These are phyloP conservation scores for Drosophila ambigua DNA, from an alignment of 1,140 invertebrate species.

Conservation along the genomic window DNA sequence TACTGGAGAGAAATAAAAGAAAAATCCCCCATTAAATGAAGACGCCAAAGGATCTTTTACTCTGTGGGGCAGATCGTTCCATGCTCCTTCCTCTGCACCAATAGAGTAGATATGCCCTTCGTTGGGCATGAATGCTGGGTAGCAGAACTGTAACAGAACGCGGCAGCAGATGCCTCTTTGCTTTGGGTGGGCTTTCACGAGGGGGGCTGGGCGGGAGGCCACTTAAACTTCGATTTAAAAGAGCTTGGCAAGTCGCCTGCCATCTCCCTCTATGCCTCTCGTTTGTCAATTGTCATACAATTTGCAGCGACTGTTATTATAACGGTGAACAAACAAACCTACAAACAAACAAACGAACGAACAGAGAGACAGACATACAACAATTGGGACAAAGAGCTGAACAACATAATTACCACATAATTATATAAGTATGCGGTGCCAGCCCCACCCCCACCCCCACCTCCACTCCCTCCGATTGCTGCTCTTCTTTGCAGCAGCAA, in stretches of 20 bases:
- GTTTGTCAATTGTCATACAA: slow-evolving; percentile 51
- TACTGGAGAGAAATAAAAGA: too few species aligned
- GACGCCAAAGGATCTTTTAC: too few species aligned
- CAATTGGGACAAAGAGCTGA: slow-evolving; percentile 68
- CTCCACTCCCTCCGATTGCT: background rate
- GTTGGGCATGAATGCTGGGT: too few species aligned
- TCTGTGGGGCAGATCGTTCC: too few species aligned
- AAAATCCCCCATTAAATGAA: too few species aligned
- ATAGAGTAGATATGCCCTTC: too few species aligned
- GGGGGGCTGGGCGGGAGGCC: slow-evolving; percentile 8
- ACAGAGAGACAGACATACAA: slow-evolving; percentile 1
- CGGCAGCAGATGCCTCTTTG: slow-evolving; percentile 9
- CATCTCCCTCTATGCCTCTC: background rate
- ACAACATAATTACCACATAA: slow-evolving; percentile 70
- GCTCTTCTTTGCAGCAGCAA: too few species aligned
- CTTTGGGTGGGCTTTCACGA: background rate
- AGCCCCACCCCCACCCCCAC: background rate
- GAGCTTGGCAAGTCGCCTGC: slow-evolving; percentile 38
- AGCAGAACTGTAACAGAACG: too few species aligned
- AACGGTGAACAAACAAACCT: slow-evolving; percentile 11
- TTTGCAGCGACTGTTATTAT: slow-evolving; percentile 31
- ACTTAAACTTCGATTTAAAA: slow-evolving; percentile 75
- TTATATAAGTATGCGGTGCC: slow-evolving; percentile 55
- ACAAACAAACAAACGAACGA: slow-evolving; percentile 4
- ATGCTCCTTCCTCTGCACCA: too few species aligned